These are phyloP conservation scores for Syngnathus typhle DNA, from an alignment of 2,113 vertebrate species.

Conservation along the genomic window DNA sequence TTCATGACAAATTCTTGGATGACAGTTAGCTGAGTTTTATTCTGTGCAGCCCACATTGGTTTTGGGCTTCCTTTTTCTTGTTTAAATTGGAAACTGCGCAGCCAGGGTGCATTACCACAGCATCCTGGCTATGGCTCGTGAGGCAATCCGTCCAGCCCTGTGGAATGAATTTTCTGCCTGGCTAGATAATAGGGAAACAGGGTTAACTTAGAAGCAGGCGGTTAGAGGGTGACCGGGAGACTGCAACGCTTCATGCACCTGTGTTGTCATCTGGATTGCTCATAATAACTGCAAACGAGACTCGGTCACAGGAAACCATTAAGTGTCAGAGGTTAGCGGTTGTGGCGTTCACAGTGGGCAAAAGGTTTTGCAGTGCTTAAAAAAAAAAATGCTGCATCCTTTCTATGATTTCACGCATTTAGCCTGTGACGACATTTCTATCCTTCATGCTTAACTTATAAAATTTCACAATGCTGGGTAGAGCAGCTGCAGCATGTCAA, in stretches of 20 bases:
- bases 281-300: not conserved
- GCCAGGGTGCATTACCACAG: conserved; percentile 24
- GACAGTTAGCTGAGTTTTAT: conserved; percentile 5
- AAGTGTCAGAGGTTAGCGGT: conserved; percentile 7
- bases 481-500: not conserved
- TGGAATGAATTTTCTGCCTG: conserved; percentile 13
- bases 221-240: conserved; percentile 11
- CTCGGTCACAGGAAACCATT: not conserved
- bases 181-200: conserved; percentile 40
- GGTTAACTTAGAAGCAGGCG: conserved; percentile 27
- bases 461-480: not conserved
- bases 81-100: conserved; percentile 33
- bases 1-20: conserved; percentile 25
- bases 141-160: conserved; percentile 19
- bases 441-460: not conserved
- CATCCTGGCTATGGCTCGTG: conserved; percentile 5
- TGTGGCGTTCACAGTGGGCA: not conserved
- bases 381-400: not conserved
- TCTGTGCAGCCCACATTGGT: conserved; percentile 7
- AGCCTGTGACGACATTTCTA: not conserved
- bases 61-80: conserved; percentile 14
- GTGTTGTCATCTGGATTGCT: conserved; percentile 14
- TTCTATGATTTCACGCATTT: not conserved
- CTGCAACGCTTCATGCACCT: conserved; percentile 29
- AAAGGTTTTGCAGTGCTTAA: not conserved